Conservation (phyloP, 2,797 vertebrate species). For the Calcarius lapponicus region DNA sequence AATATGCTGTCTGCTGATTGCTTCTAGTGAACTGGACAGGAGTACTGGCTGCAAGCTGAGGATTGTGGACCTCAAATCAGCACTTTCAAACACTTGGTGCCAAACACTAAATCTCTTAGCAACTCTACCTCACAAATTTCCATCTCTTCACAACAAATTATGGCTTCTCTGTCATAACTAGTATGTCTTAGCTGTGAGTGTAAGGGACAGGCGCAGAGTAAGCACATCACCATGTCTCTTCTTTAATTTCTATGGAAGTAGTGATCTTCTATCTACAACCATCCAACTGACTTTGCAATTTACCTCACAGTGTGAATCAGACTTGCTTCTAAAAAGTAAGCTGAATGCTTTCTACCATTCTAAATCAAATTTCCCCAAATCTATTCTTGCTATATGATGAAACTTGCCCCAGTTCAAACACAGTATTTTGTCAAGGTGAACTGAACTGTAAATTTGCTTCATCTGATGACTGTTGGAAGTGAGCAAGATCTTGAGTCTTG, state of each 20-base stretch:
- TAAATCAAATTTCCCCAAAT: neutral
- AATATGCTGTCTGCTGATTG: neutral
- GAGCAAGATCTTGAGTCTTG: neutral
- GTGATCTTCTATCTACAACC: neutral
- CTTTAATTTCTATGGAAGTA: neutral
- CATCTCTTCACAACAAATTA: neutral
- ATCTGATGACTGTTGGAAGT: neutral
- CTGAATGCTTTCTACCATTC: neutral
- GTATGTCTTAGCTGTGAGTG: neutral
- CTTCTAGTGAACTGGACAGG: neutral
- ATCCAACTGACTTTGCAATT: neutral
- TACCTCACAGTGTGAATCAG: neutral
- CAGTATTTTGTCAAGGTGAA: neutral
- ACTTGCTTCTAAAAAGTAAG: neutral
- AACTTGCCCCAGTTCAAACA: neutral
- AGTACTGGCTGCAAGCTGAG: neutral
- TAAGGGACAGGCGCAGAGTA: neutral
- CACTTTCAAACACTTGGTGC: neutral
- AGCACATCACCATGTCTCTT: neutral
- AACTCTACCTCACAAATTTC: neutral
- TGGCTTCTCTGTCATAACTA: neutral
- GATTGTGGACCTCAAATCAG: neutral
- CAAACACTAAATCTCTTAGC: neutral
- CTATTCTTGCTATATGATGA: neutral
- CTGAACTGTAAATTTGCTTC: neutral